phyloP scores from a whole-genome alignment of 2,797 vertebrate genomes.

The Pyrocephalus nanus region DNA sequence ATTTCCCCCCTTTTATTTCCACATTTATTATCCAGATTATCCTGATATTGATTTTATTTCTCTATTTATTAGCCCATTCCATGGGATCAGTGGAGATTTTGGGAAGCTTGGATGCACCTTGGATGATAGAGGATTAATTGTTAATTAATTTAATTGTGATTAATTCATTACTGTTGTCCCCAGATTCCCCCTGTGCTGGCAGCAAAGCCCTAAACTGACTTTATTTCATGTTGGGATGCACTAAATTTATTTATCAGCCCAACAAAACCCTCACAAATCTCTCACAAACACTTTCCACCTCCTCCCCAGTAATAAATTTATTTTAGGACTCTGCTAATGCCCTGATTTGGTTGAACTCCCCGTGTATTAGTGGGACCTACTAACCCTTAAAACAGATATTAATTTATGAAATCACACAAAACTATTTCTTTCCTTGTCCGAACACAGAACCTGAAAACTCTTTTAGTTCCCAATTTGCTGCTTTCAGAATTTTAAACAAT shows the following conservation, averaged over 20 bases:
- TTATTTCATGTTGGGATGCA: rapidly evolving
- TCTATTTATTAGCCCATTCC: too few species aligned
- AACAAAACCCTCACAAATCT: background rate
- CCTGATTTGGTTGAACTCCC: background rate
- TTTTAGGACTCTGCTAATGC: background rate
- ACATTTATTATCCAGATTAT: too few species aligned
- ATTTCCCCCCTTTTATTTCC: too few species aligned
- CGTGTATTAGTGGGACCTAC: background rate
- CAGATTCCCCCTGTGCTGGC: background rate
- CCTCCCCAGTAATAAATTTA: too few species aligned
- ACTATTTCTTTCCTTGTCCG: background rate
- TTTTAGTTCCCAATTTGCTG: background rate
- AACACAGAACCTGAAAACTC: background rate
- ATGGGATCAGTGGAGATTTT: too few species aligned
- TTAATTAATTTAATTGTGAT: too few species aligned
- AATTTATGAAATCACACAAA: background rate
- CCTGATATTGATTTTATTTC: too few species aligned
- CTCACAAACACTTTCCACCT: background rate
- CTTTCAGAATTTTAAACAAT: background rate
- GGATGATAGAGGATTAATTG: too few species aligned
- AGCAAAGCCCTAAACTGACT: background rate
- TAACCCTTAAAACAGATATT: background rate
- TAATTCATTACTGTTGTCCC: background rate
- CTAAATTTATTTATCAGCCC: background rate
- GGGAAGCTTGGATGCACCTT: too few species aligned